Evolutionary conservation across 2,113 vertebrate genomes (phyloP), one percentile per base, ranked within the genome.

Genomic region (Ictalurus punctatus): DNA sequence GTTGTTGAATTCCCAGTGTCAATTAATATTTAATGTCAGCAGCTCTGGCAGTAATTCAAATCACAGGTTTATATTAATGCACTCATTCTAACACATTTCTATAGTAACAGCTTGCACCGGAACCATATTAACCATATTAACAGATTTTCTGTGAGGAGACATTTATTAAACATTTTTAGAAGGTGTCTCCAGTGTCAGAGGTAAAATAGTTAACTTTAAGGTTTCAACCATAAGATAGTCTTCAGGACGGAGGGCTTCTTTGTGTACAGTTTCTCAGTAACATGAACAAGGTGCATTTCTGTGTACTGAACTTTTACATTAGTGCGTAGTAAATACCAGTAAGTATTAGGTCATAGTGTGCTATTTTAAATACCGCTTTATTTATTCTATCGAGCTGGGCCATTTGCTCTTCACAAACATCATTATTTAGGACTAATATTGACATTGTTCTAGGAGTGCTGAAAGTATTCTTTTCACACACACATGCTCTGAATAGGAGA

Each of bases 401-500:
- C 27, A n/a, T 80, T 81, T 88, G 89, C 79, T 87, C 84, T 63
- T 74, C 34, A 40, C 81, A 79, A 83, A 90, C 52, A 84, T 83
- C n/a, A 84, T 84, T 67, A 54, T 79, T 84, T 52, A 81, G 86
- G 80, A 76, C 67, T 63, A 87, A 85, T 85, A 80, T 85, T 48
- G 73, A 80, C 9, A 27, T 2, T 52, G 76, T 58, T 13, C n/a
- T 78, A 85, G 40, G 58, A 81, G n/a, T 16, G 34, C 59, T 83
- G 56, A 37, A 67, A 48, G 48, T 83, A 9, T 85, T 84, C 48
- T 83, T 83, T 16, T 83, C 82, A 65, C 65, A 4, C 76, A 79
- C 52, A 80, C 76, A 88, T 65, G 17, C 61, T 83, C 23, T 44
- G 56, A 91, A 93, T 91, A 86, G 86, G 89, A 89, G 91, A 92